phyloP scores from a whole-genome alignment of 2,888 invertebrate genomes.

The Lymantria monacha region DNA sequence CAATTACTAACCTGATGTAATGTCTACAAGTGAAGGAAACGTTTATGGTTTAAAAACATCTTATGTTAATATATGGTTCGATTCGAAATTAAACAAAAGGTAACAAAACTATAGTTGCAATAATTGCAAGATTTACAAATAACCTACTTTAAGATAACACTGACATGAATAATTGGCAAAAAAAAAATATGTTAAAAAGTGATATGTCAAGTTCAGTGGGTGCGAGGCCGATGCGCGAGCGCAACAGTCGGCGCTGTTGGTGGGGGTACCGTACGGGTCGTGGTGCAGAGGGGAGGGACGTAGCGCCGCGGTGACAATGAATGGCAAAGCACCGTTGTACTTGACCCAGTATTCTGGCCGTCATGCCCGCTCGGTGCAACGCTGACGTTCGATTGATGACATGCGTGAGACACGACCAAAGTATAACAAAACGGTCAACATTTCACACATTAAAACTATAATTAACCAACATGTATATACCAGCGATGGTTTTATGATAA shows the following conservation, averaged over 20 bases:
- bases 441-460: conserved; percentile 49
- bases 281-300: conserved; percentile 33
- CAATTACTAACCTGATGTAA: conserved; percentile 67
- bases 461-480: conserved; percentile 44
- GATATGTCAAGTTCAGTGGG: conserved; percentile 77
- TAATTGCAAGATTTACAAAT: conserved; percentile 15
- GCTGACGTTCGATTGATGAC: conserved; percentile 59
- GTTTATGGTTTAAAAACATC: conserved; percentile 18
- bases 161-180: conserved; percentile 59
- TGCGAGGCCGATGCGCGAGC: conserved; percentile 65
- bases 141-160: conserved; percentile 39
- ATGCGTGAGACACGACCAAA: conserved; percentile 50
- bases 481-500: conserved; percentile 57
- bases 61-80: conserved; percentile 1
- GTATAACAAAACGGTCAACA: conserved; percentile 34
- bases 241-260: conserved; percentile 29
- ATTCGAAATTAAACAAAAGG: conserved; percentile 8
- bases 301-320: conserved; percentile 64
- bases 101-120: conserved; percentile 13
- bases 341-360: conserved; percentile 77
- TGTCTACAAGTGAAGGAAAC: conserved; percentile 42
- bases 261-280: conserved; percentile 30
- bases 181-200: conserved; percentile 63
- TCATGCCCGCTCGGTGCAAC: conserved; percentile 53
- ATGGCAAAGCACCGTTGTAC: conserved; percentile 80